A percentile compares a stretch with the other conserved stretches of the same genome.
Conservation (phyloP, 1,140 invertebrate genomes). For the Platorchestia sp. region DNA sequence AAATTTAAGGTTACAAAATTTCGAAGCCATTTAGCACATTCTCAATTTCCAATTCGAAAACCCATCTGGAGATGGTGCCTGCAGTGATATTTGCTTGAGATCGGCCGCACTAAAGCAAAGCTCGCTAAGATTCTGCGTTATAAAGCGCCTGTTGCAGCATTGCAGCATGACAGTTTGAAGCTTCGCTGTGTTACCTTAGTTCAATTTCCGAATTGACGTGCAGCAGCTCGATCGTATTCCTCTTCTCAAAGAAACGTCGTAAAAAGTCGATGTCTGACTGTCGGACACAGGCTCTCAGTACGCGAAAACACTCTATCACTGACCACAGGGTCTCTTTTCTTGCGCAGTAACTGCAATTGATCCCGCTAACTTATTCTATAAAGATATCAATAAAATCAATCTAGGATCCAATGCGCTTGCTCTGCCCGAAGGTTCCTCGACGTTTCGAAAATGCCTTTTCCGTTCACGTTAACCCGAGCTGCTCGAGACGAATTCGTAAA, state of each 20-base stretch:
- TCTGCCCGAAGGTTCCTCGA: neutral
- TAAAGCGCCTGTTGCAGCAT: neutral
- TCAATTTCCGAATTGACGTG: constrained; percentile 20
- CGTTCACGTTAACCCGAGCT: neutral
- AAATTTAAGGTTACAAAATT: no score
- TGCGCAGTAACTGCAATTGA: neutral
- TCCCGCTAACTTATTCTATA: constrained; percentile 28
- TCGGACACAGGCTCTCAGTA: neutral
- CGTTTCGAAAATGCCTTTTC: constrained; percentile 9
- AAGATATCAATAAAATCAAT: constrained; percentile 56
- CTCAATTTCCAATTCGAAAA: no score
- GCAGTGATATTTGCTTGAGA: no score
- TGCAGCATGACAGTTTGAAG: neutral
- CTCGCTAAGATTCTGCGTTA: neutral
- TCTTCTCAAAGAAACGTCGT: neutral
- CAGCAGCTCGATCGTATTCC: neutral
- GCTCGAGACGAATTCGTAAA: neutral
- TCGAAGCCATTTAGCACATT: no score
- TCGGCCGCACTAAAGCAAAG: neutral
- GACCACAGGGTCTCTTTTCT: constrained; percentile 43
- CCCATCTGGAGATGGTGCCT: no score
- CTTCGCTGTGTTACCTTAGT: neutral
- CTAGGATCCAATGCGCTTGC: constrained; percentile 44
- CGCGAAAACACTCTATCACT: constrained; percentile 50
- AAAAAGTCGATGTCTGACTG: neutral